A percentile compares a stretch with the other conserved stretches of the same genome.
phyloP scores from a whole-genome alignment of 2,113 vertebrate genomes.

The Chaenogobius annularis region DNA sequence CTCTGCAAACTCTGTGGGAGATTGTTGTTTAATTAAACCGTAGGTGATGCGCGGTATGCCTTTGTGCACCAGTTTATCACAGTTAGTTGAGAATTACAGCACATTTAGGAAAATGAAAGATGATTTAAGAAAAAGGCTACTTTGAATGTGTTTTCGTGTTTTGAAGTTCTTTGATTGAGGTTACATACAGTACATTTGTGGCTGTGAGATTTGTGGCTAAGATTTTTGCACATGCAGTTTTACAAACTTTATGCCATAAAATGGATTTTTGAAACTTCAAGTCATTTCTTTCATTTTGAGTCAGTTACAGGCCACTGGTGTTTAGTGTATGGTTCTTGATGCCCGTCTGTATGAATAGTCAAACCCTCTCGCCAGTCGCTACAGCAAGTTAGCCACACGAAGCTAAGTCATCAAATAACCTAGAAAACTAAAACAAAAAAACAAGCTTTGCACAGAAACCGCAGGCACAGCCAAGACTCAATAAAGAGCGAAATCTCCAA shows the following conservation, averaged over 20 bases:
- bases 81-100: neutral
- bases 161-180: no score
- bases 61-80: neutral
- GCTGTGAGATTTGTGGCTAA: no score
- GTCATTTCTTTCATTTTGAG: neutral
- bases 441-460: neutral
- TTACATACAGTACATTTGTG: no score
- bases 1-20: neutral
- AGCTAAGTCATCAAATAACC: conserved; percentile 4
- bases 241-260: no score
- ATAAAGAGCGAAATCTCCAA: neutral
- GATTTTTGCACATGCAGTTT: no score
- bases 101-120: no score
- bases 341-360: neutral
- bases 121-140: no score
- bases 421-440: neutral
- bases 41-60: neutral
- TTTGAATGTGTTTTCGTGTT: no score
- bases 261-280: neutral
- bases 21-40: neutral
- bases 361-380: neutral
- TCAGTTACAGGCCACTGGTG: neutral
- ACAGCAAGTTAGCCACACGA: neutral
- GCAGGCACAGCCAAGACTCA: neutral
- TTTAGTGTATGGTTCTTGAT: neutral